Percentiles rank a stretch among this genome's conserved stretches.
Evolutionary conservation across 2,888 invertebrate species (phyloP).

Genomic region (Nesidiocoris tenuis): DNA sequence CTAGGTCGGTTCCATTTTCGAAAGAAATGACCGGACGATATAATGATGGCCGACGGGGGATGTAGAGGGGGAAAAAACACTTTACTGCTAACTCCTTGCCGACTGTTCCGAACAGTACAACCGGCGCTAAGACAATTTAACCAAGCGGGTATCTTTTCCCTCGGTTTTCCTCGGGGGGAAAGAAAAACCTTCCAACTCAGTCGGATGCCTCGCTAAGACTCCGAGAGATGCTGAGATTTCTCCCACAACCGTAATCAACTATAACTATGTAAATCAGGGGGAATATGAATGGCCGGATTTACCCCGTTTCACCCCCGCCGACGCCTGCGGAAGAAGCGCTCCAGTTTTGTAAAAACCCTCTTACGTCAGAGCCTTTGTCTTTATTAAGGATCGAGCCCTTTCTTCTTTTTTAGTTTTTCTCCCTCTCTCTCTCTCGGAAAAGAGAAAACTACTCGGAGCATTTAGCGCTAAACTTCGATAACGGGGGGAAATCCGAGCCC

Average conservation of each 20-base stretch:
- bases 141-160: slow-evolving; percentile 12
- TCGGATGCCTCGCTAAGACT: background rate
- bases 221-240: slow-evolving; percentile 6
- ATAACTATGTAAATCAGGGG: slow-evolving; percentile 39
- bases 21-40: background rate
- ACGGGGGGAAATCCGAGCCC: background rate
- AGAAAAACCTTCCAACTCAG: slow-evolving; percentile 3
- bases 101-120: background rate
- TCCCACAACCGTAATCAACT: slow-evolving; percentile 26
- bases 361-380: slow-evolving; percentile 16
- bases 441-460: slow-evolving; percentile 5
- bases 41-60: background rate
- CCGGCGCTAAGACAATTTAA: background rate
- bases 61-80: slow-evolving; percentile 13
- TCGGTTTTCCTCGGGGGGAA: slow-evolving; percentile 6
- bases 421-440: background rate
- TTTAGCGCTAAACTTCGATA: slow-evolving; percentile 1
- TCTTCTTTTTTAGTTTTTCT: background rate
- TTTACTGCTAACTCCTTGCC: slow-evolving; percentile 15
- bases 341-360: slow-evolving; percentile 4
- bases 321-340: slow-evolving; percentile 1
- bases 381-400: slow-evolving; percentile 24
- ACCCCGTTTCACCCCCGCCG: slow-evolving; percentile 3
- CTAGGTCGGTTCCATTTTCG: slow-evolving; percentile 26
- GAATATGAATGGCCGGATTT: slow-evolving; percentile 38